These are phyloP conservation scores for Tyto alba DNA, from an alignment of 2,113 vertebrate species.

Conservation along the genomic window DNA sequence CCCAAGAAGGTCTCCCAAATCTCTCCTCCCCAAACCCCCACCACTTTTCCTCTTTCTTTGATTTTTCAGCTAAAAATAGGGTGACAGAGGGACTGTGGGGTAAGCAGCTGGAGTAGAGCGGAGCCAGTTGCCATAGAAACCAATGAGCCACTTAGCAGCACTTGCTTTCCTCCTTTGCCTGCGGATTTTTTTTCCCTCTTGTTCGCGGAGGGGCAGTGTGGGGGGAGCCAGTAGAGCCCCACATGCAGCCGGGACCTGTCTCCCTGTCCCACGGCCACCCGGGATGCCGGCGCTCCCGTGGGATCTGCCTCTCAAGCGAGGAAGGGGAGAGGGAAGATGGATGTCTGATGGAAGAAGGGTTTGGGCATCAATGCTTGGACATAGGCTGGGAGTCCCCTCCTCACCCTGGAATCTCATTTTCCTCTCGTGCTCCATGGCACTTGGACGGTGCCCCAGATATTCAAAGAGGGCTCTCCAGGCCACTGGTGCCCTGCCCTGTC, in stretches of 20 bases:
- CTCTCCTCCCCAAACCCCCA: conserved; percentile 26
- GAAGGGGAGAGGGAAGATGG: neutral
- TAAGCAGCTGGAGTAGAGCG: conserved; percentile 77
- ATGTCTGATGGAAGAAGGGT: neutral
- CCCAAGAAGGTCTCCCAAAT: neutral
- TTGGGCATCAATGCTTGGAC: neutral
- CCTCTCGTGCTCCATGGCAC: neutral
- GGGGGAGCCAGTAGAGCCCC: neutral
- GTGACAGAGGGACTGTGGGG: conserved; percentile 82
- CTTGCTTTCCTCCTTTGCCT: conserved; percentile 74
- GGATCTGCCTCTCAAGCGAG: neutral
- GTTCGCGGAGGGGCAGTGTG: neutral
- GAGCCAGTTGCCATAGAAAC: conserved; percentile 80
- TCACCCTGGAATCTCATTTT: neutral
- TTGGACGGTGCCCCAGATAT: neutral
- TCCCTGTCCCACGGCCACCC: neutral
- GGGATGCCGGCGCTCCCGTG: accelerated
- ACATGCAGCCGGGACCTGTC: neutral
- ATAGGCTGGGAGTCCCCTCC: neutral
- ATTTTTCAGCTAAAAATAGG: conserved; percentile 80
- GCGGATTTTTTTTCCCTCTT: conserved; percentile 56
- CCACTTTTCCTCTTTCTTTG: conserved; percentile 67
- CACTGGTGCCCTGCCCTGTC: neutral
- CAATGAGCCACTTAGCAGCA: conserved; percentile 77
- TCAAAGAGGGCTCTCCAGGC: neutral